Conservation (phyloP, 2,888 invertebrate genomes). For the Boloria selene region DNA sequence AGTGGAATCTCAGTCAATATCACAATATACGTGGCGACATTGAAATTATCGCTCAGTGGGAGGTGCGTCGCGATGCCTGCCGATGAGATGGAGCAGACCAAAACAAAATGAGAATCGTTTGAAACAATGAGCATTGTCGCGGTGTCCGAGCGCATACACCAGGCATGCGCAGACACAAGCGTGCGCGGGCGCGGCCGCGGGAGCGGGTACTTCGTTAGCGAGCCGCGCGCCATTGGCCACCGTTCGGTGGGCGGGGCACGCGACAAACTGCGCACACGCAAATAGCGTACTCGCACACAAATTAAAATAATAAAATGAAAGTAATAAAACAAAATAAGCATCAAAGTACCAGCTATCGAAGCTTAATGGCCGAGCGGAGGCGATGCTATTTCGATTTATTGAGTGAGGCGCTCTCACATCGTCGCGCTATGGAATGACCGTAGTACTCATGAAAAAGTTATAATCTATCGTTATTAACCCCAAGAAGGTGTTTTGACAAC, state of each 20-base stretch:
- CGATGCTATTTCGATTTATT: conserved; percentile 69
- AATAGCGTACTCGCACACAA: conserved; percentile 81
- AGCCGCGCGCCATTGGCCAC: conserved; percentile 63
- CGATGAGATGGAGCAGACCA: conserved; percentile 64
- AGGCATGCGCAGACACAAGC: conserved; percentile 48
- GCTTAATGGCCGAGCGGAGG: conserved; percentile 77
- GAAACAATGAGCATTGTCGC: conserved; percentile 80
- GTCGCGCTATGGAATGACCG: conserved; percentile 37
- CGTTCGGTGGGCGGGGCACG: conserved; percentile 67
- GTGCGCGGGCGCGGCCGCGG: conserved; percentile 48
- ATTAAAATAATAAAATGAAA: conserved; percentile 82
- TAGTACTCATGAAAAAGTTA: not conserved
- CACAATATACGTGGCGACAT: conserved; percentile 76
- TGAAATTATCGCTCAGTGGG: conserved; percentile 80
- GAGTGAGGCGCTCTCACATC: conserved; percentile 54
- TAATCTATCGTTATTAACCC: not conserved
- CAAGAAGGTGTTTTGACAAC: not conserved
- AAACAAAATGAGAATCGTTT: conserved; percentile 76
- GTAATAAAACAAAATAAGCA: conserved; percentile 79
- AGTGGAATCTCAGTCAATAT: conserved; percentile 79
- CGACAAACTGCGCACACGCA: conserved; percentile 81
- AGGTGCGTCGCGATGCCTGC: conserved; percentile 59
- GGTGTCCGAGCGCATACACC: conserved; percentile 32
- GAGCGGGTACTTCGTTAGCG: conserved; percentile 56
- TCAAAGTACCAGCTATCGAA: conserved; percentile 73